These are phyloP conservation scores for Catamblyrhynchus diadema DNA, from an alignment of 2,797 vertebrate species.

Conservation along the genomic window DNA sequence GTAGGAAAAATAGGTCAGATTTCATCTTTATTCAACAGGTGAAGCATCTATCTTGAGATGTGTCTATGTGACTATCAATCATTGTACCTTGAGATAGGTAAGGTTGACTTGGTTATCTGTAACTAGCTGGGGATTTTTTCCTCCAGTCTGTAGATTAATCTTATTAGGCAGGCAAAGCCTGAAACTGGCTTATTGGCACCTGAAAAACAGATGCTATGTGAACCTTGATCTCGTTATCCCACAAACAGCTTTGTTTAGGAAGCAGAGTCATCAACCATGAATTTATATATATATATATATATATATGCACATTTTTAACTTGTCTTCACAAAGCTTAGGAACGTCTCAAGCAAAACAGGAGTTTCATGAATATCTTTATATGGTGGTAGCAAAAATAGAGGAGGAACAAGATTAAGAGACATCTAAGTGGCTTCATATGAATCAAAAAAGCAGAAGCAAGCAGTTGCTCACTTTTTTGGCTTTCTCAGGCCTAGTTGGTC, in stretches of 20 bases:
- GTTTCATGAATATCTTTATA: neutral
- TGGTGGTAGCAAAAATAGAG: neutral
- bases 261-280: neutral
- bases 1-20: neutral
- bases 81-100: neutral
- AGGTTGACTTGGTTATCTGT: neutral
- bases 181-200: neutral
- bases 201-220: neutral
- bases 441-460: neutral
- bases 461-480: neutral
- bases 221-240: neutral
- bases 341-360: neutral
- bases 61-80: neutral
- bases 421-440: neutral
- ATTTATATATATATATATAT: neutral
- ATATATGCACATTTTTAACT: neutral
- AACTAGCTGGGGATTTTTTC: accelerated
- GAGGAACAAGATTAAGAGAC: neutral
- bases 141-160: neutral
- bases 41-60: neutral
- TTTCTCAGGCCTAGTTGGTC: neutral
- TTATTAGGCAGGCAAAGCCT: neutral
- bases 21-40: neutral
- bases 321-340: neutral
- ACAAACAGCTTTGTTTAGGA: neutral